phyloP scores from a whole-genome alignment of 1,140 invertebrate species.

The Cotesia vestalis region DNA sequence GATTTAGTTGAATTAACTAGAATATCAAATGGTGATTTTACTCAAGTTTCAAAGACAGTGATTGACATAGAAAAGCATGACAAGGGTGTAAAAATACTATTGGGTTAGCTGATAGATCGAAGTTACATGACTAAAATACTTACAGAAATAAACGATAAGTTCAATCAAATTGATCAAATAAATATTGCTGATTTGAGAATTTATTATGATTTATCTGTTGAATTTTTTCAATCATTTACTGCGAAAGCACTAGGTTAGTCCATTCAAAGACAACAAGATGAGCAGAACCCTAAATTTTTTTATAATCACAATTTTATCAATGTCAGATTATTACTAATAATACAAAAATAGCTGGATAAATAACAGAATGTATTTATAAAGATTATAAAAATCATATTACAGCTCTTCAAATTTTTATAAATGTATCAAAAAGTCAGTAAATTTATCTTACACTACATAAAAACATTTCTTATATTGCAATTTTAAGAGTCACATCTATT shows the following conservation, averaged over 20 bases:
- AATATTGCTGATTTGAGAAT: conserved; percentile 87
- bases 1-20: conserved; percentile 89
- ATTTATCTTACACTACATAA: background rate
- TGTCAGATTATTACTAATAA: background rate
- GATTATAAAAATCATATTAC: background rate
- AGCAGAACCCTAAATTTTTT: conserved; percentile 81
- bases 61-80: conserved; percentile 70
- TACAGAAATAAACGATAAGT: conserved; percentile 92
- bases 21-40: conserved; percentile 88
- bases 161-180: conserved; percentile 85
- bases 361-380: background rate
- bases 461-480: no score
- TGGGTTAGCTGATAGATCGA: conserved; percentile 88
- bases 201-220: conserved; percentile 88
- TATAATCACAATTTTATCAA: conserved; percentile 89
- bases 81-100: conserved; percentile 71
- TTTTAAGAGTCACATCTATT: no score
- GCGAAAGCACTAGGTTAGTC: conserved; percentile 81
- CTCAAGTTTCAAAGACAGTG: conserved; percentile 76
- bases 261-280: conserved; percentile 86
- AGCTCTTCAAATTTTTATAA: background rate
- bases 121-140: conserved; percentile 84
- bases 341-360: conserved; percentile 6
- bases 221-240: conserved; percentile 82
- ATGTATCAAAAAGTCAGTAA: background rate